These are phyloP conservation scores for Chaetoderma sp. DNA, from an alignment of 2,888 invertebrate genomes.

Conservation along the genomic window DNA sequence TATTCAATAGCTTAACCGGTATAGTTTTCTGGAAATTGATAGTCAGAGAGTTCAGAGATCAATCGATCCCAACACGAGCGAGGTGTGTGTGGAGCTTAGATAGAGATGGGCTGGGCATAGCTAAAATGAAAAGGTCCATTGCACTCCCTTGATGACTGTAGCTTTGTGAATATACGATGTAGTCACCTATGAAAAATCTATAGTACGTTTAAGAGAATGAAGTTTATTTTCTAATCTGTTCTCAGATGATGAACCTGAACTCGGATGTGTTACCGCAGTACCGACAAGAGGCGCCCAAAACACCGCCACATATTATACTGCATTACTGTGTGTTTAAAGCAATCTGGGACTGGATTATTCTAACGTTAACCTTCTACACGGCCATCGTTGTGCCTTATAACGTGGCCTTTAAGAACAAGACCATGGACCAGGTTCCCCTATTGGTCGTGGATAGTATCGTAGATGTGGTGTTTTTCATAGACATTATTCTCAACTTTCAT, in stretches of 20 bases:
- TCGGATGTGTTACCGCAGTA: conserved; percentile 86
- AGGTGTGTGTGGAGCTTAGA: too few species aligned
- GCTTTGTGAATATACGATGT: too few species aligned
- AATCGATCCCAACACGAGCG: too few species aligned
- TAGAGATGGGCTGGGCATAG: too few species aligned
- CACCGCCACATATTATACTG: conserved; percentile 98
- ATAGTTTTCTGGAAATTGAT: too few species aligned
- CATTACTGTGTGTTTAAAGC: conserved; percentile 99
- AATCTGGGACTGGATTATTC: conserved; percentile 99
- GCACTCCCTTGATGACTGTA: too few species aligned
- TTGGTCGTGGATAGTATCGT: conserved; percentile 83
- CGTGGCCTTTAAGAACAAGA: conserved; percentile 99
- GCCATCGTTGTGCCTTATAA: conserved; percentile 99
- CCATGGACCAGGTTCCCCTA: conserved; percentile 72
- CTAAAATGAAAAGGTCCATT: too few species aligned
- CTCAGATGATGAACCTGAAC: conserved; percentile 95
- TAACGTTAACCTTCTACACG: conserved; percentile 99
- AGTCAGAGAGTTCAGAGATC: too few species aligned
- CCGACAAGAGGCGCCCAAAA: conserved; percentile 97
- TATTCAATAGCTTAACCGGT: too few species aligned
- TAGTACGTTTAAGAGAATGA: not conserved
- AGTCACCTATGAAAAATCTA: too few species aligned
- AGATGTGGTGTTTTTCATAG: conserved; percentile 99
- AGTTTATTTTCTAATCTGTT: too few species aligned
- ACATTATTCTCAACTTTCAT: conserved; percentile 99